These are phyloP conservation scores for Petrocephalus microphthalmus DNA, from an alignment of 2,113 vertebrate genomes.

Conservation along the genomic window DNA sequence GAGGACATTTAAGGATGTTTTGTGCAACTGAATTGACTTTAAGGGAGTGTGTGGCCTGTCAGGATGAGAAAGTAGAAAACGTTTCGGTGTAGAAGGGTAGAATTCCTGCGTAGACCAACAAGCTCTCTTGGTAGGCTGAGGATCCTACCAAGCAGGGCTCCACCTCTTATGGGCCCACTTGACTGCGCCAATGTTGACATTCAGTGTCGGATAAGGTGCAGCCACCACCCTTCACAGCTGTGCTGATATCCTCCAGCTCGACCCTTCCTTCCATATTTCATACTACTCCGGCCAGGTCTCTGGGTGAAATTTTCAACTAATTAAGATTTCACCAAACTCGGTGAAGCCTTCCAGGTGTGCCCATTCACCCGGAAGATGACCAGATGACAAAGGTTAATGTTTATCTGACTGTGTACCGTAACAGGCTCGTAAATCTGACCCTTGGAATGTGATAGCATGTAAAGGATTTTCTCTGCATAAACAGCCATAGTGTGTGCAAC, in stretches of 20 bases:
- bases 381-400: slow-evolving; percentile 2
- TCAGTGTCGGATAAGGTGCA: background rate
- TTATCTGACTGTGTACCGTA: slow-evolving; percentile 26
- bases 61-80: background rate
- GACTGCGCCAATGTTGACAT: background rate
- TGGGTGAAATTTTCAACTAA: slow-evolving; percentile 38
- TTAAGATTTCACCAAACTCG: slow-evolving; percentile 47
- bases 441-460: slow-evolving; percentile 33
- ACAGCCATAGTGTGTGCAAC: slow-evolving; percentile 14
- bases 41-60: too few relatives aligned
- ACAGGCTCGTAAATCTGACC: slow-evolving; percentile 32
- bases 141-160: background rate
- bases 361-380: background rate
- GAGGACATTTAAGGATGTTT: too few relatives aligned
- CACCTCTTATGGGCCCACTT: background rate
- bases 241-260: slow-evolving; percentile 20
- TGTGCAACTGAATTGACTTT: too few relatives aligned
- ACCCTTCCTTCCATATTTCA: background rate
- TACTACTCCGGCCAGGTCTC: slow-evolving; percentile 20
- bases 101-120: background rate
- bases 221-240: background rate
- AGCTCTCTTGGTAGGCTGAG: background rate
- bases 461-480: slow-evolving; percentile 34
- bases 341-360: slow-evolving; percentile 17
- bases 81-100: background rate